phyloP scores from a whole-genome alignment of 2,113 vertebrate species.

The Nesoenas mayeri region DNA sequence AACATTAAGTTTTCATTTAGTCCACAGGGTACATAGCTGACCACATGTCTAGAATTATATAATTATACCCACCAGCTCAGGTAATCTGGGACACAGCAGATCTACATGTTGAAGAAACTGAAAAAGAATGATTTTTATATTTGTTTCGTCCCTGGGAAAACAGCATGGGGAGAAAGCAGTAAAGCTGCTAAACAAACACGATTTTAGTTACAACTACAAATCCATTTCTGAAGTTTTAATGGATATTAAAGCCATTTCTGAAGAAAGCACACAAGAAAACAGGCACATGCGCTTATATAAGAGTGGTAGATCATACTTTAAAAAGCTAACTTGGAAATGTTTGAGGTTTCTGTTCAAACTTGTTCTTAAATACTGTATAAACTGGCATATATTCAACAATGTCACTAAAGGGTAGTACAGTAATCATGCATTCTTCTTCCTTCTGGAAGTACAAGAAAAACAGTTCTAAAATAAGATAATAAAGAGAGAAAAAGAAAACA shows the following conservation, averaged over 20 bases:
- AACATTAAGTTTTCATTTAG: background rate
- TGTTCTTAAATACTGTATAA: background rate
- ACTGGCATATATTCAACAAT: background rate
- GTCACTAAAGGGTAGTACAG: background rate
- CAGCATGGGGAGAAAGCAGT: fast-evolving
- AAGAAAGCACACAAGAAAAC: background rate
- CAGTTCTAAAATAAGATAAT: background rate
- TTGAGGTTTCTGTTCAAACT: background rate
- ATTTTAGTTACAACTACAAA: background rate
- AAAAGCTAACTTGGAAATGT: background rate
- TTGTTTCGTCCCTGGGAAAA: background rate
- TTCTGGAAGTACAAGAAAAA: background rate
- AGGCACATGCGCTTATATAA: fast-evolving
- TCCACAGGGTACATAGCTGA: background rate
- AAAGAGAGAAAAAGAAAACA: background rate
- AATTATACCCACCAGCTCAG: background rate
- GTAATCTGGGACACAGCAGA: background rate
- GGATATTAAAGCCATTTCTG: background rate
- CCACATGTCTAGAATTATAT: fast-evolving
- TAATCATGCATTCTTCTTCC: background rate
- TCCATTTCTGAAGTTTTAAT: background rate
- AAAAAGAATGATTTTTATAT: background rate
- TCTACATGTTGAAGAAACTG: background rate
- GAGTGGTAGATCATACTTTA: background rate
- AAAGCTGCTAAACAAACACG: background rate